Evolutionary conservation across 1,140 invertebrate genomes (phyloP).

Genomic region (Rhynchophorus ferrugineus): DNA sequence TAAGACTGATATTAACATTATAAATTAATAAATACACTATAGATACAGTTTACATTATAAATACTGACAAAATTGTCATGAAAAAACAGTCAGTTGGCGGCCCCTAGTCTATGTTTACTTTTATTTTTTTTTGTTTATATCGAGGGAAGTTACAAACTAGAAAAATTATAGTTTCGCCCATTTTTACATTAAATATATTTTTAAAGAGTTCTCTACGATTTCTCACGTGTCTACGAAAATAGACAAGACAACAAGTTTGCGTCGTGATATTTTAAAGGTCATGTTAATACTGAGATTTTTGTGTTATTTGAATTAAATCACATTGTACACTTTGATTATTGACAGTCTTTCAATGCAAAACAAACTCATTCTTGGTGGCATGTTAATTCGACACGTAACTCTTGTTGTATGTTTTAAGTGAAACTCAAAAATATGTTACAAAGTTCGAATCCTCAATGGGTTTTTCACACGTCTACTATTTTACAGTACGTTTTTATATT

Average conservation of each 20-base stretch:
- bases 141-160: conserved; percentile 5
- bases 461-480: too few relatives aligned
- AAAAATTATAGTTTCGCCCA: neutral
- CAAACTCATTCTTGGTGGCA: too few relatives aligned
- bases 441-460: too few relatives aligned
- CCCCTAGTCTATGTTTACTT: conserved; percentile 5
- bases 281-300: neutral
- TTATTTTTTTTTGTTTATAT: too few relatives aligned
- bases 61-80: conserved; percentile 24
- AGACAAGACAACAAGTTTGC: neutral
- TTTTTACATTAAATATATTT: conserved; percentile 1
- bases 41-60: conserved; percentile 20
- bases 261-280: neutral
- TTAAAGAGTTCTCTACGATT: neutral
- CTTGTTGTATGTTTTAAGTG: too few relatives aligned
- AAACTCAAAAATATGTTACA: too few relatives aligned
- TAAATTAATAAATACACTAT: conserved; percentile 24
- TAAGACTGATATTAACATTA: conserved; percentile 8
- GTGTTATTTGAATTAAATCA: neutral
- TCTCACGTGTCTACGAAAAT: neutral
- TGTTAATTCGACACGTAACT: too few relatives aligned
- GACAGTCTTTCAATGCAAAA: neutral
- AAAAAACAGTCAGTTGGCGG: conserved; percentile 20
- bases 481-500: too few relatives aligned
- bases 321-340: neutral